A percentile compares a stretch with the other conserved stretches of the same genome.
These are phyloP conservation scores for Gibbula magus DNA, from an alignment of 2,888 invertebrate species.

Conservation along the genomic window DNA sequence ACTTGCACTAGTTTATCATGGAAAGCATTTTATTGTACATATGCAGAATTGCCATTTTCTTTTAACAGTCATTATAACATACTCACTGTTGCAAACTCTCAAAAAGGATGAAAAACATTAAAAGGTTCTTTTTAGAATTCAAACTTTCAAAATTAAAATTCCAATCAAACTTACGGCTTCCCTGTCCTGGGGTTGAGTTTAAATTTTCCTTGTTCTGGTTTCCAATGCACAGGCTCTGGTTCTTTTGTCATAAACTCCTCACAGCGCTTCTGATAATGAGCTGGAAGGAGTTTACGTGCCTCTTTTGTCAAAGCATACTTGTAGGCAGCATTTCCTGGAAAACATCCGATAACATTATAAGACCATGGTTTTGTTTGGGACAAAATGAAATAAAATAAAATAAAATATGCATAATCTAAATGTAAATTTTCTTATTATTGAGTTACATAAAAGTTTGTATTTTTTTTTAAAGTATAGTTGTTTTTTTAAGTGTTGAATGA, in stretches of 20 bases:
- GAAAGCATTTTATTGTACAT: no score
- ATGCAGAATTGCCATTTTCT: neutral
- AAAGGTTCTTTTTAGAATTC: neutral
- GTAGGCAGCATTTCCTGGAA: constrained; percentile 60
- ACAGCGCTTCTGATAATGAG: constrained; percentile 72
- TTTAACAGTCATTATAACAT: neutral
- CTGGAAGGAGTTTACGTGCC: constrained; percentile 67
- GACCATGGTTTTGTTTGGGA: no score
- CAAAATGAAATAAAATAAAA: no score
- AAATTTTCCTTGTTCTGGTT: constrained; percentile 58
- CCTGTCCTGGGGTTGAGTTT: constrained; percentile 36
- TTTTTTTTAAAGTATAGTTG: neutral
- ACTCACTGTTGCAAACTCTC: neutral
- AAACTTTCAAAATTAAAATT: neutral
- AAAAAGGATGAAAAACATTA: neutral
- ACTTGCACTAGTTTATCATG: no score
- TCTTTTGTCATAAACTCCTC: constrained; percentile 64
- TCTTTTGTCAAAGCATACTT: constrained; percentile 66
- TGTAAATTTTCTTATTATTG: no score
- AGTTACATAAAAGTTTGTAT: no score
- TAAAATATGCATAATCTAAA: no score
- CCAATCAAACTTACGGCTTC: constrained; percentile 30
- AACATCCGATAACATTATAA: neutral
- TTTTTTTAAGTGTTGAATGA: neutral
- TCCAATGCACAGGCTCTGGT: constrained; percentile 75